Evolutionary conservation across 2,888 invertebrate species (phyloP).

Genomic region (Macropis europaea): DNA sequence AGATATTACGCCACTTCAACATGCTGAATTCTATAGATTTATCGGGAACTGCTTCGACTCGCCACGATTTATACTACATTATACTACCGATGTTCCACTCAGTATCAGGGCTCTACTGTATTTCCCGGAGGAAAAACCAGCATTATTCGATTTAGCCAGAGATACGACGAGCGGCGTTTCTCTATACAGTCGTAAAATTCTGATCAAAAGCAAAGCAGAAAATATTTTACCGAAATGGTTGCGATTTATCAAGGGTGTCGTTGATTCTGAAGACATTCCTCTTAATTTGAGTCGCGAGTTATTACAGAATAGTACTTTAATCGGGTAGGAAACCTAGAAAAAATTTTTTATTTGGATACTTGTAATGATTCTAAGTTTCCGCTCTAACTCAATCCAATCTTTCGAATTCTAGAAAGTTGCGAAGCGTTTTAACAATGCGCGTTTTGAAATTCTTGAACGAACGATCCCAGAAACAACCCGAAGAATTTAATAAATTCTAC

Average conservation of each 20-base stretch:
- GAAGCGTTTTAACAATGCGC: constrained; percentile 90
- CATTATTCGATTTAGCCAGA: constrained; percentile 93
- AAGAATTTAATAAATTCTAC: constrained; percentile 92
- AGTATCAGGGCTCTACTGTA: constrained; percentile 95
- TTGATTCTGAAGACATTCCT: constrained; percentile 99
- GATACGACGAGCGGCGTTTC: constrained; percentile 93
- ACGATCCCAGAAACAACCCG: constrained; percentile 90
- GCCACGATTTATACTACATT: constrained; percentile 94
- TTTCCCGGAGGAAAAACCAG: constrained; percentile 95
- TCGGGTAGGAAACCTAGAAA: constrained; percentile 83
- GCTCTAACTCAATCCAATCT: too few relatives aligned
- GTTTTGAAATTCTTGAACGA: constrained; percentile 93
- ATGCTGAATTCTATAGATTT: constrained; percentile 95
- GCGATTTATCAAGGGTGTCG: constrained; percentile 97
- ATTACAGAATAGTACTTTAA: constrained; percentile 95
- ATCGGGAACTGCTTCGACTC: constrained; percentile 92
- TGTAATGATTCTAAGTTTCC: constrained; percentile 12
- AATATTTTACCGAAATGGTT: constrained; percentile 97
- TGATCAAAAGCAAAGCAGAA: constrained; percentile 95
- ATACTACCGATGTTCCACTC: constrained; percentile 95
- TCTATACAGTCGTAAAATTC: constrained; percentile 94
- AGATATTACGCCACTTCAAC: constrained; percentile 91
- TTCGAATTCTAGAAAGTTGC: constrained; percentile 84
- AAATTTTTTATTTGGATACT: not conserved
- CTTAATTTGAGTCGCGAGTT: constrained; percentile 97